Evolutionary conservation across 2,797 vertebrate species (phyloP), one percentile per base, ranked within the genome.

Genomic region (Tamandua tetradactyla): DNA sequence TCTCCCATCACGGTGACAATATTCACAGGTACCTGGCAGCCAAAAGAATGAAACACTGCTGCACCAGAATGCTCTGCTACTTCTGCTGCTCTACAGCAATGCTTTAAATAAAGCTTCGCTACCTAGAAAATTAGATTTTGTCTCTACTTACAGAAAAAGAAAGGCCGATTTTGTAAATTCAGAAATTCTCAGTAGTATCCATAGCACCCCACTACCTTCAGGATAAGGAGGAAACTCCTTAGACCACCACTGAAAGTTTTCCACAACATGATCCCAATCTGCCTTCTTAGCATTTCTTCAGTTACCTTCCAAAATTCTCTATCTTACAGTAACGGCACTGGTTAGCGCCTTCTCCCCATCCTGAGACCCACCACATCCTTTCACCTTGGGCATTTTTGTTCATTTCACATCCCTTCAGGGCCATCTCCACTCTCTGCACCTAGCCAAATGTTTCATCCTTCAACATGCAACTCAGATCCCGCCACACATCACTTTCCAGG

Each of bases 191-290:
- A 72, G 2, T 10, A 27, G 30, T 59, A 75, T 22, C 30, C 25
- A 87, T 74, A 84, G 30, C 2, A 47, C 13, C 20, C n/a, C 40
- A 72, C 8, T 42, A n/a, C 23, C 37, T 84, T 84, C 78, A 59
- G 32, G 47, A 22, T 89, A 83, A 92, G 66, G 14, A 89, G 35
- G 14, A 87, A 93, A 92, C 35, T 71, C 42, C 68, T 76, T 49
- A 66, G 61, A 22, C 15, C n/a, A 37, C 66, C 37, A 15, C 17
- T 86, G 40, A 84, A 71, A 75, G 30, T 74, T 62, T 55, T 82
- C 47, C 66, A 40, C 76, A 55, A 30, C 10, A 66, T 20, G 7
- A 10, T 3, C n/a, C n/a, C 2, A 57, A 22, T 35, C 25, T 75
- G 17, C 35, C 79, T 79, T 89, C 35, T 30, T 17, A 18, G 22